Evolutionary conservation across 1,140 invertebrate species (phyloP).

Genomic region (Drosophila rhopaloa): DNA sequence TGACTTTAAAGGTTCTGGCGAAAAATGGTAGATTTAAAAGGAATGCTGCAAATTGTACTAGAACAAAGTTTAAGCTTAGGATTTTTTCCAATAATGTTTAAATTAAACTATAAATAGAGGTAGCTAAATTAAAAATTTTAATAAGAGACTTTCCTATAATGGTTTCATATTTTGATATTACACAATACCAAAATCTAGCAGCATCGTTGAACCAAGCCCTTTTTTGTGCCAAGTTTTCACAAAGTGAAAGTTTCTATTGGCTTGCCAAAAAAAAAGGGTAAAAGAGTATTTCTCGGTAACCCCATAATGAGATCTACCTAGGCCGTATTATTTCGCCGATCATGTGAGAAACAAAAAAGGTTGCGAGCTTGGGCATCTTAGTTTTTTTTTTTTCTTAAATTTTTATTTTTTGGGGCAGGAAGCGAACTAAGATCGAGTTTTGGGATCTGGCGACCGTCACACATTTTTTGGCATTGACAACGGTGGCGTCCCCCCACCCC

Average conservation of each 20-base stretch:
- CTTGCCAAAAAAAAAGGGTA: constrained; percentile 10
- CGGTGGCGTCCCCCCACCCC: constrained; percentile 47
- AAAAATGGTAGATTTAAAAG: background rate
- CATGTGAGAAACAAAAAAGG: constrained; percentile 40
- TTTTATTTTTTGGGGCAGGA: constrained; percentile 40
- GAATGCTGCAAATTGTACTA: background rate
- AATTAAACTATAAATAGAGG: too few relatives aligned
- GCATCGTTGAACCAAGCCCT: background rate
- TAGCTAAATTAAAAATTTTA: too few relatives aligned
- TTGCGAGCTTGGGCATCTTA: constrained; percentile 14
- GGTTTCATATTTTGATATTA: background rate
- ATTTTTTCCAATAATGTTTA: too few relatives aligned
- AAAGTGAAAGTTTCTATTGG: constrained; percentile 42
- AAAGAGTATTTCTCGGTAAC: constrained; percentile 22
- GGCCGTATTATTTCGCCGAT: constrained; percentile 29
- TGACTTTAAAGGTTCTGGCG: constrained; percentile 3
- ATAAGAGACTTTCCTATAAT: background rate
- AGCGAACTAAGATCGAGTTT: constrained; percentile 52
- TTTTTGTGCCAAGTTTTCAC: constrained; percentile 16
- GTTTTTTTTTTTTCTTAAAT: background rate
- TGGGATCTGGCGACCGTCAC: constrained; percentile 56
- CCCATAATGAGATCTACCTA: constrained; percentile 46
- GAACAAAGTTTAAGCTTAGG: too few relatives aligned
- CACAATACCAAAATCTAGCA: background rate
- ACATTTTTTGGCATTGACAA: constrained; percentile 76